Evolutionary conservation across 2,797 vertebrate genomes (phyloP).

Genomic region (Sparidentex hasta): DNA sequence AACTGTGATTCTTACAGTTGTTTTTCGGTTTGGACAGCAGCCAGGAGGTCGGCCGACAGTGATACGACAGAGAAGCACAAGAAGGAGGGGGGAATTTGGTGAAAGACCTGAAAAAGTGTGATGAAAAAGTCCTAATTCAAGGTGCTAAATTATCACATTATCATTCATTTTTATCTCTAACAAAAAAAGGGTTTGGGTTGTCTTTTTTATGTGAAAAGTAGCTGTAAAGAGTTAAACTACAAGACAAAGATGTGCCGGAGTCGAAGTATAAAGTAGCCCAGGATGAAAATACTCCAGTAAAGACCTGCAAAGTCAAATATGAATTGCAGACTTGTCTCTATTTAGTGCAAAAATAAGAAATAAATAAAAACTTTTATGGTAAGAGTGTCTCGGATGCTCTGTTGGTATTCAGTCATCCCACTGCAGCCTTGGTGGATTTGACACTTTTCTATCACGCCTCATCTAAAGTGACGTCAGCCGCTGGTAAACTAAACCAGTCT

Average conservation of each 20-base stretch:
- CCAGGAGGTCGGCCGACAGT: too few species aligned
- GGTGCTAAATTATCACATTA: not conserved
- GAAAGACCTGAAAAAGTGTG: too few species aligned
- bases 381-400: not conserved
- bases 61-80: too few species aligned
- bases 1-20: too few species aligned
- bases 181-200: not conserved
- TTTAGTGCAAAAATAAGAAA: not conserved
- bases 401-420: not conserved
- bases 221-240: too few species aligned
- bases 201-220: too few species aligned
- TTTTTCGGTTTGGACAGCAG: too few species aligned
- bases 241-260: too few species aligned
- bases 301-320: not conserved
- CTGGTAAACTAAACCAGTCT: conserved; percentile 19
- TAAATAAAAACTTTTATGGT: not conserved
- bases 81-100: too few species aligned
- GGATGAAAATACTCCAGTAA: not conserved
- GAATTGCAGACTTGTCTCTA: not conserved
- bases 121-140: too few species aligned
- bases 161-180: too few species aligned
- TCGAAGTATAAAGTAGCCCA: too few species aligned
- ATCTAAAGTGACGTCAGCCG: conserved; percentile 30
- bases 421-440: not conserved
- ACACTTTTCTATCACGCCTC: conserved; percentile 25